Base-by-base conservation (phyloP, 1,140 invertebrate species). In the Anoplolepis gracilipes region DNA sequence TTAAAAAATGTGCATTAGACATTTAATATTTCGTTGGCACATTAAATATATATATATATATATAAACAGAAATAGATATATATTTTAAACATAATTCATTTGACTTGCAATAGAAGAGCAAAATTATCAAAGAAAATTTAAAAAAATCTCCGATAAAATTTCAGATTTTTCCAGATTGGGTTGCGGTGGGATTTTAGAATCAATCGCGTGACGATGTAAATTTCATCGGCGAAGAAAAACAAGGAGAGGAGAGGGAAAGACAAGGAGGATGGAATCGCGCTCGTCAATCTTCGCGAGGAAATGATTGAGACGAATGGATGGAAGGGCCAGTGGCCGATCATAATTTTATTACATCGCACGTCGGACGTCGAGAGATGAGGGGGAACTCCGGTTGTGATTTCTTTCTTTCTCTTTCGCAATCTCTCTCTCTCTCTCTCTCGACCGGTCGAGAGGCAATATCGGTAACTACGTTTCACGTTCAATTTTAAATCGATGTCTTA, bases 271-370 rank as follows among this genome's bases (percentile, higher is more conserved):
- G n/a, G n/a, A n/a, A n/a, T n/a, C n/a, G n/a, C 42, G 77, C 78
- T 89, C 85, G 88, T 89, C 88, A 89, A 89, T 89, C 88, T 89
- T 89, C 61, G 61, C 11, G 13, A 75, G 33, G 72, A 79, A 87
- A 75, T 84, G 85, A 89, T 89, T 84, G 88, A 89, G 78, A 89
- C 46, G 78, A 89, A 89, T 89, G 88, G 85, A 46, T 72, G 62
- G 57, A 49, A 59, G 75, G 49, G 76, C 69, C 77, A 86, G 46
- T 49, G 46, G 73, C 84, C 22, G 84, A 89, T 89, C 88, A 89
- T 89, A 89, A 89, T 86, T 89, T 89, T 75, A 89, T 89, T 89
- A 89, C 61, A 28, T 64, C 72, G 19, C 39, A 81, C 36, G 49
- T 82, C 84, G 57, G 65, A 88, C 84, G 62, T 72, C 55, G 13